A percentile compares a stretch with the other conserved stretches of the same genome.
These are phyloP conservation scores for Epizoanthus scotinus DNA, from an alignment of 92 coral and sea anemone genomes.

Conservation along the genomic window DNA sequence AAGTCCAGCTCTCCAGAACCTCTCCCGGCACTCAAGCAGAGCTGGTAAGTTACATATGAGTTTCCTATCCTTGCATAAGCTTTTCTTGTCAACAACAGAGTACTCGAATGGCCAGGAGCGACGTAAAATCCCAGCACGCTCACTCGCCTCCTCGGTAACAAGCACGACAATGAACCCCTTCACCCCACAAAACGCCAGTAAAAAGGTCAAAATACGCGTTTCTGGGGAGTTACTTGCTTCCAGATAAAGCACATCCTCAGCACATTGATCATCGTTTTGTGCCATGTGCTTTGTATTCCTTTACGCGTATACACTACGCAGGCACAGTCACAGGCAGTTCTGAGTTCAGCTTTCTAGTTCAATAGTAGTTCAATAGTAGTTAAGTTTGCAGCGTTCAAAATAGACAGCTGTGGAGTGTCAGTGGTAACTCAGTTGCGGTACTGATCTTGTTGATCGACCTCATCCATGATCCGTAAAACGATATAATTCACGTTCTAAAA, in stretches of 20 bases:
- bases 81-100: constrained; percentile 17
- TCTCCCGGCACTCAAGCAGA: constrained; percentile 11
- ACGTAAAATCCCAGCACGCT: not conserved
- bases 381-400: too few species aligned
- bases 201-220: constrained; percentile 26
- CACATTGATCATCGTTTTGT: not conserved
- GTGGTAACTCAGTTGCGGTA: too few species aligned
- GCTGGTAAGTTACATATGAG: constrained; percentile 25
- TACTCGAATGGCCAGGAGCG: not conserved
- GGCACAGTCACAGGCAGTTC: too few species aligned
- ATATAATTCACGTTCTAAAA: too few species aligned
- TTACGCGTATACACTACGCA: too few species aligned
- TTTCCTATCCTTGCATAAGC: not conserved
- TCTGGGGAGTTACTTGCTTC: constrained; percentile 19
- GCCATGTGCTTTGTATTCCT: not conserved
- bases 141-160: not conserved
- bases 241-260: constrained; percentile 8
- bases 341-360: too few species aligned
- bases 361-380: too few species aligned
- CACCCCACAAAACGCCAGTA: constrained; percentile 17
- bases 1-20: constrained; percentile 33
- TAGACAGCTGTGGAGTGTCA: too few species aligned
- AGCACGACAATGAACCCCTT: not conserved
- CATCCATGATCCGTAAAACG: too few species aligned
- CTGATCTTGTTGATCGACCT: too few species aligned